These are phyloP conservation scores for Etheostoma perlongum DNA, from an alignment of 2,797 vertebrate genomes.

Conservation along the genomic window DNA sequence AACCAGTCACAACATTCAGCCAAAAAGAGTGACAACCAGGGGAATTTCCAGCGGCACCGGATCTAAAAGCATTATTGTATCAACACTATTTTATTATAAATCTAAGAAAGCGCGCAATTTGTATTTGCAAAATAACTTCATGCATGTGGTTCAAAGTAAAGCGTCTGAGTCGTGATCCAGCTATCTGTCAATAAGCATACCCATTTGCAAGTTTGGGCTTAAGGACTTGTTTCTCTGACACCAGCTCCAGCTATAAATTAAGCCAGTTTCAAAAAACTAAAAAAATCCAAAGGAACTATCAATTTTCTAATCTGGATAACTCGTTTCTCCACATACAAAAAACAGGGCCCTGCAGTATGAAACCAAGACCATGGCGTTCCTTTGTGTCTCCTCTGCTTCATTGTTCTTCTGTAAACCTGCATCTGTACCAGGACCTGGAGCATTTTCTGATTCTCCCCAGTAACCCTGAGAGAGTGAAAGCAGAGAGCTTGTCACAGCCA, in stretches of 20 bases:
- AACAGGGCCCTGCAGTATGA: constrained; percentile 12
- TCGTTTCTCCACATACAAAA: not conserved
- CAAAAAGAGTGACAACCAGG: too few species aligned
- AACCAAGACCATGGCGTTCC: constrained; percentile 63
- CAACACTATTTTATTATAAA: not conserved
- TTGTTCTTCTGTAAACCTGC: constrained; percentile 50
- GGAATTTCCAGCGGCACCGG: too few species aligned
- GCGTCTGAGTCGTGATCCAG: not conserved
- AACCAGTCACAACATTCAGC: too few species aligned
- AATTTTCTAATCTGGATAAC: not conserved
- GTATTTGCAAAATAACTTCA: not conserved
- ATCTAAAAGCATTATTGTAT: not conserved
- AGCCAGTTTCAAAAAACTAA: not conserved
- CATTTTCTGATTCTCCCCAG: constrained; percentile 47
- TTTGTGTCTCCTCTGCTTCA: constrained; percentile 34
- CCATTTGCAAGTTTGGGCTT: not conserved
- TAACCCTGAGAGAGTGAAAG: constrained; percentile 52
- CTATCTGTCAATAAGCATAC: not conserved
- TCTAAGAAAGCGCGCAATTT: not conserved
- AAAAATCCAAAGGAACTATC: not conserved
- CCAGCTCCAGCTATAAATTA: not conserved
- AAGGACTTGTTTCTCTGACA: too few species aligned
- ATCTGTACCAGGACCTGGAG: constrained; percentile 45
- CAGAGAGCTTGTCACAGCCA: constrained; percentile 61
- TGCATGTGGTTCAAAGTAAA: not conserved